A percentile compares a stretch with the other conserved stretches of the same genome.
phyloP scores from a whole-genome alignment of 2,797 vertebrate species.

The Pteropus rufus region DNA sequence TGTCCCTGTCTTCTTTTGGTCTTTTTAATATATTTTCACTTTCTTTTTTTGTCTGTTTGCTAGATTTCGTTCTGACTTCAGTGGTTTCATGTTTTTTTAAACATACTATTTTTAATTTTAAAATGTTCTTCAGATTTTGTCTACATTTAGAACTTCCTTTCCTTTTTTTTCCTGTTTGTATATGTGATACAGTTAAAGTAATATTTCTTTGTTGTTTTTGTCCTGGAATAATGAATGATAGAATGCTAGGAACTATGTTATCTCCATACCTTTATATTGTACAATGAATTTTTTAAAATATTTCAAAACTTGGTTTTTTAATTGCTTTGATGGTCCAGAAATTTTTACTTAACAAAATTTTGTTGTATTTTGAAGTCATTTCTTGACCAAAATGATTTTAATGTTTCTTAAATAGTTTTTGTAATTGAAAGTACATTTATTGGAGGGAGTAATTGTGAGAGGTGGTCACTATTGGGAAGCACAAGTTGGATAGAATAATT shows the following conservation, averaged over 20 bases:
- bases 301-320: slow-evolving; percentile 20
- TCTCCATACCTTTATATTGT: not conserved
- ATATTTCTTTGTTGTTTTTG: not conserved
- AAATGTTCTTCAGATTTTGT: slow-evolving; percentile 18
- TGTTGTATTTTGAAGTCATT: not conserved
- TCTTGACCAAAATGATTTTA: not conserved
- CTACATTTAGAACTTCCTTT: slow-evolving; percentile 14
- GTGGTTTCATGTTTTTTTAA: not conserved
- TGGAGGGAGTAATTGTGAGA: not conserved
- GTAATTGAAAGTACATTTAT: not conserved
- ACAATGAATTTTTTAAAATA: not conserved
- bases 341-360: slow-evolving; percentile 39
- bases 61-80: not conserved
- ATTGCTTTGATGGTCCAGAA: not conserved
- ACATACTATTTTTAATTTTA: not conserved
- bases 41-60: not conserved
- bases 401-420: slow-evolving; percentile 15
- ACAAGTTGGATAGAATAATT: not conserved
- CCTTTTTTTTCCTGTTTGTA: not conserved
- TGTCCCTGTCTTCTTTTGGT: not conserved
- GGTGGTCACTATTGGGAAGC: not conserved
- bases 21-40: not conserved
- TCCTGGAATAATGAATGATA: not conserved
- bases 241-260: not conserved
- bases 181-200: not conserved